Evolutionary conservation across 2,113 vertebrate genomes (phyloP).

Genomic region (Leptocoma aspasia): DNA sequence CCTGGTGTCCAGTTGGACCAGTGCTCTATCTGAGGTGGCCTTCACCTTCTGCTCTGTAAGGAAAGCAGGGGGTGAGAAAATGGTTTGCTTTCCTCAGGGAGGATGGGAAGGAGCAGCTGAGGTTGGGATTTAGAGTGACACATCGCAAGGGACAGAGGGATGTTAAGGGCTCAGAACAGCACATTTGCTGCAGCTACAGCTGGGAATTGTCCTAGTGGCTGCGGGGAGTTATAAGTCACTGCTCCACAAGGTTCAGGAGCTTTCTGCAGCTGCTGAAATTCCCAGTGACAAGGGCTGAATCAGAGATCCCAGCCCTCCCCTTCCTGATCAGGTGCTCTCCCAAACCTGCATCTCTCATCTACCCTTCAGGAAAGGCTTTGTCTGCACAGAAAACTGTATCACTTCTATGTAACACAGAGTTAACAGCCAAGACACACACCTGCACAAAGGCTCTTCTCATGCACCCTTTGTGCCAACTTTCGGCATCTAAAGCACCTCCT

Average conservation of each 20-base stretch:
- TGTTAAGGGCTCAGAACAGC: not conserved
- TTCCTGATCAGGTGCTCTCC: not conserved
- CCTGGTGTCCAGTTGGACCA: not conserved
- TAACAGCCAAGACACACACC: slow-evolving; percentile 6
- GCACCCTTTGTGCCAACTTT: not conserved
- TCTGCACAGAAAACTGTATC: not conserved
- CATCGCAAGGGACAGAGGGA: not conserved
- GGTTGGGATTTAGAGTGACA: not conserved
- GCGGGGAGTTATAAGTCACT: not conserved
- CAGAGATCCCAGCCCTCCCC: not conserved
- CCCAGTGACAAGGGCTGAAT: not conserved
- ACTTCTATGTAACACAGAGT: not conserved
- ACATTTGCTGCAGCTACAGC: not conserved
- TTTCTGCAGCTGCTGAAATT: not conserved
- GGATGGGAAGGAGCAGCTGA: not conserved
- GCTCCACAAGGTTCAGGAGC: not conserved
- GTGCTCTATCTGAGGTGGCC: fast-evolving
- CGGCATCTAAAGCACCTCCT: not conserved
- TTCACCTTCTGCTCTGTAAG: not conserved
- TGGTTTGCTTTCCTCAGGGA: not conserved
- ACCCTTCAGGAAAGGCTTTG: not conserved
- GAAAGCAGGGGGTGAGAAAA: not conserved
- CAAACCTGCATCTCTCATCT: not conserved
- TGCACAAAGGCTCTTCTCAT: not conserved
- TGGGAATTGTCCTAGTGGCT: not conserved